Evolutionary conservation across 2,888 invertebrate genomes (phyloP), one percentile per base, ranked within the genome.

Genomic region (Ormyrus rosae): DNA sequence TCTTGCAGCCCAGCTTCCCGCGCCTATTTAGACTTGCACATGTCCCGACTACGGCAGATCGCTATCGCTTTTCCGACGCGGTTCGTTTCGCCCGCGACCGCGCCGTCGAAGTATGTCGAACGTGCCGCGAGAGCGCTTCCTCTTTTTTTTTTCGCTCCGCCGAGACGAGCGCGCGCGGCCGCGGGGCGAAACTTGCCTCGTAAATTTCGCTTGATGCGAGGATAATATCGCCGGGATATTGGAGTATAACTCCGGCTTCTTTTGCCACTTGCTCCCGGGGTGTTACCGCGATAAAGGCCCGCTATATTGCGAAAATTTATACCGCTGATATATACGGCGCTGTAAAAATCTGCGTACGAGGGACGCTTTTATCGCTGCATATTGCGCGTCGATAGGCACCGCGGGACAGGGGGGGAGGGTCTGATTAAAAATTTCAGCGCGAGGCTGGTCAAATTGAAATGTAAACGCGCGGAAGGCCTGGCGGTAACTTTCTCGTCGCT

Each of bases 181-280:
- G 70, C 19, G 19, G 19, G 19, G 19, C 58, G 58, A 46, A 72
- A 53, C 72, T 64, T 50, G 34, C 55, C 72, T 55, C 72, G 63
- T 64, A 64, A 73, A 73, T 73, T 64, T 13, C 63, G 19, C 45
- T 46, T 46, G 72, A 73, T 53, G 53, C 53, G 9, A 34, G 72
- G 72, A 63, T 72, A 63, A 72, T 55, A 63, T 19, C 63, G n/a
- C 6, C 34, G 53, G 53, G 60, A 60, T 69, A 51, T 51, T 67
- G 67, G 34, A 8, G 9, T 46, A 48, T 5, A 64, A 48, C 64
- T 2, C 5, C 48, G 53, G 34, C 19, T 65, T 13, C 7, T 65
- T 13, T 65, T 7, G 51, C 51, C 19, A 19, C 50, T 19, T 65
- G 65, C 13, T 51, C n/a, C 1, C 1, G 34, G 10, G 9, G 19